These are phyloP conservation scores for Phyllotis vaccarum DNA, from an alignment of 2,797 vertebrate genomes.

Conservation along the genomic window DNA sequence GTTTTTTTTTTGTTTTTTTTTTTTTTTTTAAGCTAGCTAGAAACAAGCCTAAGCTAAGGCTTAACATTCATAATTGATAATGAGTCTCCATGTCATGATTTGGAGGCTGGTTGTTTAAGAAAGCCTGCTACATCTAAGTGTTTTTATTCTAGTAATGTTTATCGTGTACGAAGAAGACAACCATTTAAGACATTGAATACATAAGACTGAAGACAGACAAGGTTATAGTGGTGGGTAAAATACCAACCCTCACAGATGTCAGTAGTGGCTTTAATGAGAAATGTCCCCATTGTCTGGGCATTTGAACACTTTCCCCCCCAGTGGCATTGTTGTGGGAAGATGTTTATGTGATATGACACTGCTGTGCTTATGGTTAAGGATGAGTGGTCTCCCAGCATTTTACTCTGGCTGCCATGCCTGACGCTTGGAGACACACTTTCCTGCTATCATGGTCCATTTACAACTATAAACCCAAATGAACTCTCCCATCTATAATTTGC, in stretches of 20 bases:
- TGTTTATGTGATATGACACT: background rate
- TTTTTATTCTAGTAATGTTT: background rate
- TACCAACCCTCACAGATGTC: background rate
- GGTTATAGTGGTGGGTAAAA: background rate
- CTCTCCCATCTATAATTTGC: background rate
- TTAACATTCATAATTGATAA: too few relatives aligned
- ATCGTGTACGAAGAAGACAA: background rate
- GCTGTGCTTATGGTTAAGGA: background rate
- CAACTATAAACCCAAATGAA: background rate
- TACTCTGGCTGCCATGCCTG: background rate
- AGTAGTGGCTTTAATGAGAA: background rate
- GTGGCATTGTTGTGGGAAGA: too few relatives aligned
- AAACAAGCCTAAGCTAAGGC: too few relatives aligned
- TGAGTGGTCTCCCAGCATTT: background rate
- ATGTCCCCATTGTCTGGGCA: background rate
- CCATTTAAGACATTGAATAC: background rate
- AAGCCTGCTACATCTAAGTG: background rate
- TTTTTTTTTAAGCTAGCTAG: too few relatives aligned
- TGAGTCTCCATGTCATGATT: too few relatives aligned
- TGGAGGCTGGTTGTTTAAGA: too few relatives aligned
- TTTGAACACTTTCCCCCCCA: background rate
- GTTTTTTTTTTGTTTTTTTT: too few relatives aligned
- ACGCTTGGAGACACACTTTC: background rate
- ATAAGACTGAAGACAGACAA: background rate
- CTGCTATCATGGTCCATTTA: background rate